Evolutionary conservation across 2,797 vertebrate species (phyloP).

Genomic region (Chloroceryle inda): DNA sequence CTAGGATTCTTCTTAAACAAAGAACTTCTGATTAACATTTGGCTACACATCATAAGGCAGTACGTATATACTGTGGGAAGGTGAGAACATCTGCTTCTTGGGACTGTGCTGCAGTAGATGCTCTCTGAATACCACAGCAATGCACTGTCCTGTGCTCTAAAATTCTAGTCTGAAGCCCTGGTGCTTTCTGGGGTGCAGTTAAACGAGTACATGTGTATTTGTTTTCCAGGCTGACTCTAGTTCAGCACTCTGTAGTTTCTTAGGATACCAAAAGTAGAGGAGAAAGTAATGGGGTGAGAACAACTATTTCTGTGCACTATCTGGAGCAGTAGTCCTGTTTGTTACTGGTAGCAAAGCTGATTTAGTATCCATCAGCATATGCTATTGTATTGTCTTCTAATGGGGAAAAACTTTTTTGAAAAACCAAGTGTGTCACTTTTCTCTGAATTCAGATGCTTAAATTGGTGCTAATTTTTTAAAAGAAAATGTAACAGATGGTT

Average conservation of each 20-base stretch:
- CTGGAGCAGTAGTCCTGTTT: neutral
- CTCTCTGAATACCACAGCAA: neutral
- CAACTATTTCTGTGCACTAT: neutral
- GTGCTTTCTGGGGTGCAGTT: rapidly evolving
- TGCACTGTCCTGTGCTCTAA: neutral
- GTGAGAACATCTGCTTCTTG: neutral
- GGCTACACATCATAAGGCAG: neutral
- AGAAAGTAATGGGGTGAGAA: neutral
- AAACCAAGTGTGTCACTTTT: slow-evolving; percentile 55
- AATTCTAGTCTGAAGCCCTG: neutral
- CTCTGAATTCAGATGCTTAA: slow-evolving; percentile 65
- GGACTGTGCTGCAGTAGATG: neutral
- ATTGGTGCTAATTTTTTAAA: slow-evolving; percentile 76
- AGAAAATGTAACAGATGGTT: slow-evolving; percentile 58
- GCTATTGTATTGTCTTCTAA: slow-evolving; percentile 13
- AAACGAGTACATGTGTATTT: too few species aligned
- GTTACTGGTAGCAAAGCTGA: neutral
- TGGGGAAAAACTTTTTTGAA: neutral
- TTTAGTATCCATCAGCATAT: neutral
- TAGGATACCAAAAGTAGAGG: neutral
- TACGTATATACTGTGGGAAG: neutral
- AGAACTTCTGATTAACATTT: neutral
- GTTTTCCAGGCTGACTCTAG: neutral
- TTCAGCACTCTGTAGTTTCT: neutral
- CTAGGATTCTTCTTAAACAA: neutral